Evolutionary conservation across 1,140 invertebrate genomes (phyloP).

Genomic region (Tribolium madens): DNA sequence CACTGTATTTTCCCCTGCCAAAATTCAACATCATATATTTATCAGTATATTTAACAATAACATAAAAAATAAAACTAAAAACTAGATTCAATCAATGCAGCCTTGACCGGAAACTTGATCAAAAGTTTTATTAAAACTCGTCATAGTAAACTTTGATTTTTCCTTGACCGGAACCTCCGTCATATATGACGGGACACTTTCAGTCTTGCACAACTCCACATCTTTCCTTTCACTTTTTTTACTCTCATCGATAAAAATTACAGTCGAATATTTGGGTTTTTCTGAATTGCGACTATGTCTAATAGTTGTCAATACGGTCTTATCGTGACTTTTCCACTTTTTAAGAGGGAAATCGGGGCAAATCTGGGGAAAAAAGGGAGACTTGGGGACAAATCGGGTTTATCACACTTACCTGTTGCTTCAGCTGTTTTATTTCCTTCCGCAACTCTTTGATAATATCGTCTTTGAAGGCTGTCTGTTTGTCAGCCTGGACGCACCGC

Average conservation of each 20-base stretch:
- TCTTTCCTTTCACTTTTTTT: neutral
- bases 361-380: slow-evolving; percentile 1
- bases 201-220: slow-evolving; percentile 48
- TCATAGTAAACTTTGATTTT: slow-evolving; percentile 50
- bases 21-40: neutral
- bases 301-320: slow-evolving; percentile 1
- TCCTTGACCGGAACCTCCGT: slow-evolving; percentile 52
- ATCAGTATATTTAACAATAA: neutral
- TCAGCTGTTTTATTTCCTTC: slow-evolving; percentile 66
- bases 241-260: slow-evolving; percentile 22
- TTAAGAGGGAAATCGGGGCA: no score
- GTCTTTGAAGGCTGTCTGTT: slow-evolving; percentile 68
- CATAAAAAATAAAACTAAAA: neutral
- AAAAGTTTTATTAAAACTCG: slow-evolving; percentile 13
- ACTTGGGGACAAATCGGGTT: neutral
- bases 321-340: neutral
- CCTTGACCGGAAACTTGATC: neutral
- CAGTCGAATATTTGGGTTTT: slow-evolving; percentile 25
- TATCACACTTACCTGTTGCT: slow-evolving; percentile 54
- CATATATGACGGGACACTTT: slow-evolving; percentile 43
- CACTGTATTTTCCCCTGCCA: neutral
- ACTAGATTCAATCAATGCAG: neutral
- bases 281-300: neutral
- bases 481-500: slow-evolving; percentile 65
- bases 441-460: slow-evolving; percentile 70